Evolutionary conservation across 2,113 vertebrate genomes (phyloP).

Genomic region (Camelus dromedarius): DNA sequence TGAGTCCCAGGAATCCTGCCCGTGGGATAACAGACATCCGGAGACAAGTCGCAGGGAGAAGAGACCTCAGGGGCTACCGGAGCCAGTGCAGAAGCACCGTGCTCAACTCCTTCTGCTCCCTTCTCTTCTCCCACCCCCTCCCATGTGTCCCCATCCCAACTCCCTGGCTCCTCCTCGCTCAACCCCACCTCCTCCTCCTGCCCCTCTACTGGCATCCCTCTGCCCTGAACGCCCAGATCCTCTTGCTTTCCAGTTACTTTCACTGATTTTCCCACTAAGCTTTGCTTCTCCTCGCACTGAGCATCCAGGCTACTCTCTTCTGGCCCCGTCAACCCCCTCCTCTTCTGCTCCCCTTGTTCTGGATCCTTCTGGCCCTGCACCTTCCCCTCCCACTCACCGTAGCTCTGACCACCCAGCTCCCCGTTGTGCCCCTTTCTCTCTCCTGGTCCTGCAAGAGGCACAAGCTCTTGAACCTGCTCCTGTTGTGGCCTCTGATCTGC

Average conservation of each 20-base stretch:
- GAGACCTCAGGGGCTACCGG: background rate
- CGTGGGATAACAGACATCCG: background rate
- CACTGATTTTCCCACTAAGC: background rate
- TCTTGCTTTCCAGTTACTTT: background rate
- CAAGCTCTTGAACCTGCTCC: background rate
- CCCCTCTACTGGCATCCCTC: accelerated
- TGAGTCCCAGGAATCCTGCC: background rate
- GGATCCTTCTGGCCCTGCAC: background rate
- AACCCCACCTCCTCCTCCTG: background rate
- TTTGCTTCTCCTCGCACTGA: constrained; percentile 4
- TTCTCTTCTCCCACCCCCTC: background rate
- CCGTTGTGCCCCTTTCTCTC: background rate
- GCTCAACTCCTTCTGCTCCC: background rate
- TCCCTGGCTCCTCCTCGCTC: constrained; percentile 31
- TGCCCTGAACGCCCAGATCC: background rate
- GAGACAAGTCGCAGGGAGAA: background rate
- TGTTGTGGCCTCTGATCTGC: background rate
- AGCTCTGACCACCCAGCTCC: background rate
- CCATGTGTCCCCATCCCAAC: background rate
- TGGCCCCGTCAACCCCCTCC: background rate
- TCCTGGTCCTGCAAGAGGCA: background rate
- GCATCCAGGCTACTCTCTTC: background rate
- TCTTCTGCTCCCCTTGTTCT: background rate
- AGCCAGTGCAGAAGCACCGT: background rate
- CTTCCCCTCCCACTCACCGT: background rate